phyloP scores from a whole-genome alignment of 2,888 invertebrate species.

The Allygus modestus region DNA sequence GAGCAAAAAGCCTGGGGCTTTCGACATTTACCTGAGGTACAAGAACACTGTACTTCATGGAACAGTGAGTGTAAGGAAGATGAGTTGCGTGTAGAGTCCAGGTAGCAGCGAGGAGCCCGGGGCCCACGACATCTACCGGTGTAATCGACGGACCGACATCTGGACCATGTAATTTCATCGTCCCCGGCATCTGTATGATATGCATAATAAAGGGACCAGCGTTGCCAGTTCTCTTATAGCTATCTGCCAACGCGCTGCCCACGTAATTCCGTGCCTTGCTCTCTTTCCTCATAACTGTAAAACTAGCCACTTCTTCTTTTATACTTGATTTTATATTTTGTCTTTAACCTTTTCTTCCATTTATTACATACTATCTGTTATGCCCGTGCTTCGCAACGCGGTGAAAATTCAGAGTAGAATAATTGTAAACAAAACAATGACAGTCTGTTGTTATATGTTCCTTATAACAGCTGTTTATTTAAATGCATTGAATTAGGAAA shows the following conservation, averaged over 20 bases:
- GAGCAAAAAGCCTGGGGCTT: slow-evolving; percentile 12
- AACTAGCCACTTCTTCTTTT: too few species aligned
- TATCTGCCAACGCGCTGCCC: slow-evolving; percentile 56
- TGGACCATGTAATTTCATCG: slow-evolving; percentile 63
- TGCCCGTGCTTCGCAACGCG: too few species aligned
- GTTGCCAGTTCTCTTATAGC: slow-evolving; percentile 55
- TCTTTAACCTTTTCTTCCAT: too few species aligned
- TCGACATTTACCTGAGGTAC: slow-evolving; percentile 13
- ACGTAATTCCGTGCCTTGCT: background rate
- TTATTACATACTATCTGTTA: too few species aligned
- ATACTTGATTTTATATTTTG: too few species aligned
- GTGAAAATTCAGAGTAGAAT: too few species aligned
- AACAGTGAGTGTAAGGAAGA: slow-evolving; percentile 32
- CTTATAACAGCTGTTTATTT: too few species aligned
- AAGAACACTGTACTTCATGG: slow-evolving; percentile 27
- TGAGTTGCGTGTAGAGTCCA: slow-evolving; percentile 34
- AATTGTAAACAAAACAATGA: too few species aligned
- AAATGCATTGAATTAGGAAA: too few species aligned
- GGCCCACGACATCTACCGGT: slow-evolving; percentile 40
- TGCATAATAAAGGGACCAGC: slow-evolving; percentile 62
- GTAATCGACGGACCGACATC: slow-evolving; percentile 56
- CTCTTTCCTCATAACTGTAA: too few species aligned
- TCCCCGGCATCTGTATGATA: slow-evolving; percentile 64
- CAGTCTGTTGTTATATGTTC: too few species aligned
- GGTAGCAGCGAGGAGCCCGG: slow-evolving; percentile 37